A percentile compares a stretch with the other conserved stretches of the same genome.
phyloP scores from a whole-genome alignment of 2,888 invertebrate genomes.

The Tenodera sinensis region DNA sequence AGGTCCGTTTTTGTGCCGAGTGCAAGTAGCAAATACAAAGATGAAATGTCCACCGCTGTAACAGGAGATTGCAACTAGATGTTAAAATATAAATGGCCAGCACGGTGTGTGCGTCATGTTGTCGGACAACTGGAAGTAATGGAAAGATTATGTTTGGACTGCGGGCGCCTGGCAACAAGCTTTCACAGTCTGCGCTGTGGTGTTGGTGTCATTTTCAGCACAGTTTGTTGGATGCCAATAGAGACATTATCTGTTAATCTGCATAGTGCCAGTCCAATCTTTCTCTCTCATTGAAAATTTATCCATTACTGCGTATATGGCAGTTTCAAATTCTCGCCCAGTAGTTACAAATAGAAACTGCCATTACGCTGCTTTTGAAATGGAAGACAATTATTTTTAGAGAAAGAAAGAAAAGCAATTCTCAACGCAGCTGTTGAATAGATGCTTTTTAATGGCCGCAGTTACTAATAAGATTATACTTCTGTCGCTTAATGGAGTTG shows the following conservation, averaged over 20 bases:
- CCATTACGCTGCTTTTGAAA: too few relatives aligned
- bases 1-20: too few relatives aligned
- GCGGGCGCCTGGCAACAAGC: not conserved
- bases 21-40: too few relatives aligned
- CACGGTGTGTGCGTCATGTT: not conserved
- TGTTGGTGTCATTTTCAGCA: not conserved
- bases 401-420: too few relatives aligned
- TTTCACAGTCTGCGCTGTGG: not conserved
- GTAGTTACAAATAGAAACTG: not conserved
- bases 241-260: not conserved
- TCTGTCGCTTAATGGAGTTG: too few relatives aligned
- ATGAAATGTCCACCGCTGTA: not conserved
- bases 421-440: too few relatives aligned
- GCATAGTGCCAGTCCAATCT: not conserved
- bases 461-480: too few relatives aligned
- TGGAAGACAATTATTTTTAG: too few relatives aligned
- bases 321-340: not conserved
- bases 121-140: not conserved
- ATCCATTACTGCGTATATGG: not conserved
- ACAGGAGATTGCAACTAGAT: not conserved
- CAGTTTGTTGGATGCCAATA: not conserved
- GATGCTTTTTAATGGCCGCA: too few relatives aligned
- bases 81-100: not conserved
- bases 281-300: not conserved
- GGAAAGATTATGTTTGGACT: not conserved